Conservation (phyloP, 2,113 vertebrate genomes). For the Proteles cristata region DNA sequence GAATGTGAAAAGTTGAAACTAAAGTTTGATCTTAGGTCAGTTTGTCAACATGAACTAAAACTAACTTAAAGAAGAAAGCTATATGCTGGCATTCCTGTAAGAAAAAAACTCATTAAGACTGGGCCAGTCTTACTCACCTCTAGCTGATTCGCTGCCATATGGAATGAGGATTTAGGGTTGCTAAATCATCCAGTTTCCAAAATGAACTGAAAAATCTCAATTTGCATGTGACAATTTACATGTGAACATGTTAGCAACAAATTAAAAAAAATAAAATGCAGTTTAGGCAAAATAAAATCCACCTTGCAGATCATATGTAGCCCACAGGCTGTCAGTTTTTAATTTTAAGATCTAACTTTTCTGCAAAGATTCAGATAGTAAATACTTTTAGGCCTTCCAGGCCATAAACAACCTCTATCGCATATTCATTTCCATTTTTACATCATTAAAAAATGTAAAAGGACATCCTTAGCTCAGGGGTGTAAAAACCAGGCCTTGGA, state of each 20-base stretch:
- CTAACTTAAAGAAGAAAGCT: neutral
- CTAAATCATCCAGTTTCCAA: neutral
- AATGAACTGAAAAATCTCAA: slow-evolving; percentile 21
- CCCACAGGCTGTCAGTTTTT: neutral
- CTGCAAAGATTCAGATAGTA: neutral
- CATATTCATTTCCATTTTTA: slow-evolving; percentile 27
- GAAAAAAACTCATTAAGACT: neutral
- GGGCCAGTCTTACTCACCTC: neutral
- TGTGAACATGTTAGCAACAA: neutral
- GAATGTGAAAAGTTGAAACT: neutral
- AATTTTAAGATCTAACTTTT: neutral
- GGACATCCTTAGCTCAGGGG: neutral
- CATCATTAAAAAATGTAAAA: slow-evolving; percentile 14
- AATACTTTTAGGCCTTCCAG: slow-evolving; percentile 2
- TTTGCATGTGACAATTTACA: neutral
- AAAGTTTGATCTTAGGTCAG: neutral
- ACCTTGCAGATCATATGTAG: neutral
- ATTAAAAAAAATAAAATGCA: slow-evolving; percentile 34
- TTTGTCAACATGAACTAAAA: neutral
- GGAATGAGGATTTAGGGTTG: neutral
- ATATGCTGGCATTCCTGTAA: neutral
- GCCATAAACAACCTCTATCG: neutral
- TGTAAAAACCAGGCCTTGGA: neutral
- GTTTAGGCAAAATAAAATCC: slow-evolving; percentile 14
- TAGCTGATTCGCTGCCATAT: no score